Evolutionary conservation across 2,888 invertebrate species (phyloP).

Genomic region (Mesochorus sp.): DNA sequence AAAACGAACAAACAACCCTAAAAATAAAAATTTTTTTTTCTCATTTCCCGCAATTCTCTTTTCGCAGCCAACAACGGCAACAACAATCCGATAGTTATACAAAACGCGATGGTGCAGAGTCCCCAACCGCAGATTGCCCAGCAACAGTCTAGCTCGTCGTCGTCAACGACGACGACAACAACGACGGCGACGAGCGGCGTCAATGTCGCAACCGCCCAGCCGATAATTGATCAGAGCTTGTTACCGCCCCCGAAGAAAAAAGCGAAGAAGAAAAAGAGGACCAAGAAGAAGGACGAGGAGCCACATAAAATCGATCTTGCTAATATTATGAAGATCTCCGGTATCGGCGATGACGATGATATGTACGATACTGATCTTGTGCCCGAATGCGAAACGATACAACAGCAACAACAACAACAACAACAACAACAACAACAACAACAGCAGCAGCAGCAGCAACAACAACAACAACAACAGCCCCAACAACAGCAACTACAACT

Average conservation of each 20-base stretch:
- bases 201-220: conserved; percentile 68
- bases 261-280: conserved; percentile 84
- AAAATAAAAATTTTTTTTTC: no score
- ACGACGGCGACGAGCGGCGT: conserved; percentile 68
- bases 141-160: conserved; percentile 62
- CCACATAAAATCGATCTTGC: conserved; percentile 86
- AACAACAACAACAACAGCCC: conserved; percentile 56
- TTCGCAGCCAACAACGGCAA: conserved; percentile 77
- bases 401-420: conserved; percentile 68
- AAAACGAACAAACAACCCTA: no score
- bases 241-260: conserved; percentile 83
- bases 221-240: conserved; percentile 78
- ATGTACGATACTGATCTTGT: conserved; percentile 81
- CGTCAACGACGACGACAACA: conserved; percentile 62
- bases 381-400: conserved; percentile 69
- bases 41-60: no score
- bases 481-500: conserved; percentile 58
- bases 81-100: conserved; percentile 79
- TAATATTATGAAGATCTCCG: conserved; percentile 89
- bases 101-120: conserved; percentile 80
- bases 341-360: conserved; percentile 88
- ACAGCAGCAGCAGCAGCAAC: conserved; percentile 55
- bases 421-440: conserved; percentile 67
- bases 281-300: conserved; percentile 83
- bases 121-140: conserved; percentile 79